Evolutionary conservation across 2,888 invertebrate species (phyloP).

Genomic region (Archaeoteleia sp.): DNA sequence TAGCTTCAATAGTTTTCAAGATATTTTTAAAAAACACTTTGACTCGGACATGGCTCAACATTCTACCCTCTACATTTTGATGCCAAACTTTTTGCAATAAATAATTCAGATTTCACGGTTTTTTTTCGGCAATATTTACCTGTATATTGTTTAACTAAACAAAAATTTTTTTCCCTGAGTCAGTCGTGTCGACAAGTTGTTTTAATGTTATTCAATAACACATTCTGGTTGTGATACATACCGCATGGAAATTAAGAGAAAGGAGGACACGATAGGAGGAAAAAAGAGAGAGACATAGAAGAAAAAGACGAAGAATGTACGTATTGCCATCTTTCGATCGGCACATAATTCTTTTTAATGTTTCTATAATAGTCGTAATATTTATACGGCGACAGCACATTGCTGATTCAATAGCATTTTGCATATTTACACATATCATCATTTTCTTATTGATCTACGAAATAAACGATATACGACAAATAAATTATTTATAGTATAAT

Average conservation of each 20-base stretch:
- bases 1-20: no score
- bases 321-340: conserved; percentile 23
- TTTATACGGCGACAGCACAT: conserved; percentile 4
- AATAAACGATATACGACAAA: no score
- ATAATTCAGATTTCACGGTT: no score
- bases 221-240: conserved; percentile 44
- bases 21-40: no score
- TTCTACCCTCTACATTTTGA: no score
- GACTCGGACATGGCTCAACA: no score
- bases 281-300: conserved; percentile 7
- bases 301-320: conserved; percentile 18
- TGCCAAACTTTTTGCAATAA: no score
- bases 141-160: no score
- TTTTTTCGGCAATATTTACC: not conserved
- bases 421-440: conserved; percentile 1
- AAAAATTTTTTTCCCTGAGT: conserved; percentile 30
- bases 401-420: not conserved
- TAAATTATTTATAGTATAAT: no score
- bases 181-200: conserved; percentile 39
- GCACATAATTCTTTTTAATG: conserved; percentile 19
- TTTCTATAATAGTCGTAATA: conserved; percentile 30
- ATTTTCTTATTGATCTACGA: not conserved
- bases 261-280: conserved; percentile 40
- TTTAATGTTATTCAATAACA: conserved; percentile 46
- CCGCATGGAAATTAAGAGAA: conserved; percentile 49